Percentiles rank a stretch among this genome's conserved stretches.
Evolutionary conservation across 2,113 vertebrate genomes (phyloP).

Genomic region (Xenotilapia longispinis): DNA sequence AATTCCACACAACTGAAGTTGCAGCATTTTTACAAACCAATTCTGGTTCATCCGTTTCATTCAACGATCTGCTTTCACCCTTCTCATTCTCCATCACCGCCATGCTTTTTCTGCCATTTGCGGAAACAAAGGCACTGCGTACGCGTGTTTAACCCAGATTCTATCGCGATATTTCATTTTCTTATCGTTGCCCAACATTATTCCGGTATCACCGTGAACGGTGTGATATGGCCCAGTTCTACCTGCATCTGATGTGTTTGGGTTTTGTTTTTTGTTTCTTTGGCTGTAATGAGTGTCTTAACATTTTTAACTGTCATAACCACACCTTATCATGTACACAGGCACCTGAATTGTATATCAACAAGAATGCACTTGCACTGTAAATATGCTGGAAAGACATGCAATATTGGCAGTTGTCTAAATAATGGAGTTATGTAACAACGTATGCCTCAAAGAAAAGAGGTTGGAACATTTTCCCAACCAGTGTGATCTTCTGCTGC

Average conservation of each 20-base stretch:
- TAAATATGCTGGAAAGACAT: neutral
- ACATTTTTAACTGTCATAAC: neutral
- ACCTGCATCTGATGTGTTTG: neutral
- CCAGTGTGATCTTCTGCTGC: neutral
- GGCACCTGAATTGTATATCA: neutral
- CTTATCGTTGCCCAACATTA: neutral
- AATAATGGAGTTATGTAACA: neutral
- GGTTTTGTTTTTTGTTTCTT: neutral
- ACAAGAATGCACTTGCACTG: neutral
- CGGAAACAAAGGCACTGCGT: neutral
- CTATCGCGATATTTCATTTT: neutral
- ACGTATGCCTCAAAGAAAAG: neutral
- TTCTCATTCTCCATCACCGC: rapidly evolving
- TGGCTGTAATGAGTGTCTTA: neutral
- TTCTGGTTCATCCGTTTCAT: too few relatives aligned
- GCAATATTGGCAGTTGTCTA: neutral
- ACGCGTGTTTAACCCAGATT: neutral
- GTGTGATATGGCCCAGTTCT: neutral
- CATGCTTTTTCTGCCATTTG: neutral
- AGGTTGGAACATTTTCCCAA: neutral
- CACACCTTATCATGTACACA: neutral
- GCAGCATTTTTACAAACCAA: neutral
- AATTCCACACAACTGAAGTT: neutral
- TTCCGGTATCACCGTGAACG: neutral
- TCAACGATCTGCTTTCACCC: too few relatives aligned